phyloP scores from a whole-genome alignment of 1,140 invertebrate species.

The Aculops lycopersici region DNA sequence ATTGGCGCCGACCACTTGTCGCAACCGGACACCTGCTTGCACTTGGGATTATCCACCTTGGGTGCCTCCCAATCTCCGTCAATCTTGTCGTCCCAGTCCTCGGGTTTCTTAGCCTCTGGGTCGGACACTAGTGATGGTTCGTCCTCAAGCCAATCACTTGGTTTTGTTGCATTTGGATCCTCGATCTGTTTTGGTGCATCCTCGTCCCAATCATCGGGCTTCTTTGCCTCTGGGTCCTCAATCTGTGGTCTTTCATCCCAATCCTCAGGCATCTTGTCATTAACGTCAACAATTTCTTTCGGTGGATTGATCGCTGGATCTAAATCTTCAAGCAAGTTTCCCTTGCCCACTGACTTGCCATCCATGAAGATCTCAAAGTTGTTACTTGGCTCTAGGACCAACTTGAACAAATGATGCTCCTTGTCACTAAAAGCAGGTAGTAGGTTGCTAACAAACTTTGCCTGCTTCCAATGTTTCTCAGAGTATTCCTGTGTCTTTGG shows the following conservation, averaged over 20 bases:
- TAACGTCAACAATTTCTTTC: conserved; percentile 70
- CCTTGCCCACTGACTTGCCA: conserved; percentile 42
- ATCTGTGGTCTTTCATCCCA: conserved; percentile 86
- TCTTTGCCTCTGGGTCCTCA: conserved; percentile 16
- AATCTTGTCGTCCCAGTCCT: conserved; percentile 90
- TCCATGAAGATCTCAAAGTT: conserved; percentile 26
- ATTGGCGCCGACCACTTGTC: conserved; percentile 55
- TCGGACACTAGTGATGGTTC: conserved; percentile 62
- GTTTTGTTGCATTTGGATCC: conserved; percentile 54
- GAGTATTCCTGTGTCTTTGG: conserved; percentile 55
- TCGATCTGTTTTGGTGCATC: conserved; percentile 56
- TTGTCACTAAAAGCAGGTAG: conserved; percentile 78
- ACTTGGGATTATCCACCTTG: conserved; percentile 52
- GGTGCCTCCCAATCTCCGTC: conserved; percentile 95
- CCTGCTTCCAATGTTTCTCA: conserved; percentile 34
- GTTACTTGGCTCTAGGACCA: conserved; percentile 62
- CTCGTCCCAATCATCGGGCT: conserved; percentile 80
- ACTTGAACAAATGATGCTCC: conserved; percentile 66
- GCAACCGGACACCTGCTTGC: conserved; percentile 48
- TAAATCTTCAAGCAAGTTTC: conserved; percentile 58
- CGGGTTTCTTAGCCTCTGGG: conserved; percentile 48
- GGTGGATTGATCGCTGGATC: conserved; percentile 74
- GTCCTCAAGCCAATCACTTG: conserved; percentile 71
- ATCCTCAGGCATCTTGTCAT: conserved; percentile 54
- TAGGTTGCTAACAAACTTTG: conserved; percentile 23